phyloP scores from a whole-genome alignment of 2,888 invertebrate genomes.

The Stenodema calcarata region DNA sequence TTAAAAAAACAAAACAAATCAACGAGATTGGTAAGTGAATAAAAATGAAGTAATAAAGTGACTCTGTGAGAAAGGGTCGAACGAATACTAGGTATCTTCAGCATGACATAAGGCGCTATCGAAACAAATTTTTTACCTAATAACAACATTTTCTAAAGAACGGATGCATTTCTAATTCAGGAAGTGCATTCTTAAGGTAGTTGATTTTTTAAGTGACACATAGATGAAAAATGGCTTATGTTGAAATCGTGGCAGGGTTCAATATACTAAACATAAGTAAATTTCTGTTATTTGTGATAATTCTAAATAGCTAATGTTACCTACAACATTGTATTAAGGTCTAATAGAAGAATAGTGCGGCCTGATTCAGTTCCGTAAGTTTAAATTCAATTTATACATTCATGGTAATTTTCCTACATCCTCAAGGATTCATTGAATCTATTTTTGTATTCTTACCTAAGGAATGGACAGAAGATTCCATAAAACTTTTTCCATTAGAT shows the following conservation, averaged over 20 bases:
- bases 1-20: neutral
- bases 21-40: neutral
- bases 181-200: neutral
- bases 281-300: constrained; percentile 2
- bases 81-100: neutral
- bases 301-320: constrained; percentile 9
- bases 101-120: neutral
- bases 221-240: neutral
- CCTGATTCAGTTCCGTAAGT: neutral
- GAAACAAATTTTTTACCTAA: neutral
- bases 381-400: neutral
- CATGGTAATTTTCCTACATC: neutral
- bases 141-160: neutral
- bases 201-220: neutral
- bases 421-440: neutral
- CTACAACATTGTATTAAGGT: neutral
- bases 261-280: neutral
- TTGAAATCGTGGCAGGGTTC: constrained; percentile 15
- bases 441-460: constrained; percentile 5
- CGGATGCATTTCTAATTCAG: neutral
- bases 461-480: neutral
- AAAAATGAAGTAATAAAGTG: neutral
- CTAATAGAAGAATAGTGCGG: constrained; percentile 8
- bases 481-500: neutral
- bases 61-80: neutral